Conservation (phyloP, 2,113 vertebrate species). For the Phoxinus phoxinus region DNA sequence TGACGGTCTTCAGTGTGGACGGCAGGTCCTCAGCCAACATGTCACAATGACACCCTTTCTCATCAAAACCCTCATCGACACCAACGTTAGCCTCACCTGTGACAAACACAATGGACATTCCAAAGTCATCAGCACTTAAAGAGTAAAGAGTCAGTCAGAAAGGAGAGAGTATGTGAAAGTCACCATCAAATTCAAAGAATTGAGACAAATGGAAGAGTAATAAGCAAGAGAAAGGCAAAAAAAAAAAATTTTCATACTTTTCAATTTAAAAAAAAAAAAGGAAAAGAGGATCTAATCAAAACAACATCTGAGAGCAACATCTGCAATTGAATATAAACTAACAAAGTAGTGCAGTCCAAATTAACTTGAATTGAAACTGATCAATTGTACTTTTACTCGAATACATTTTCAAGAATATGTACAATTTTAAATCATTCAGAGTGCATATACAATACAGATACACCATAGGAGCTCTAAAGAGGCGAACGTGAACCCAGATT, state of each 20-base stretch:
- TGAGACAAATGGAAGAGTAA: not conserved
- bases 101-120: constrained; percentile 8
- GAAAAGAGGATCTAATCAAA: not conserved
- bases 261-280: not conserved
- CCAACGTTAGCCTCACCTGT: constrained; percentile 87
- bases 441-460: not conserved
- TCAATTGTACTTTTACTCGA: not conserved
- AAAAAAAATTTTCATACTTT: not conserved
- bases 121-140: not conserved
- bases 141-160: not conserved
- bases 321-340: not conserved
- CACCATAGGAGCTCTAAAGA: not conserved
- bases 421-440: not conserved
- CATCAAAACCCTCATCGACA: constrained; percentile 88
- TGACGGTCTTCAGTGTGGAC: constrained; percentile 91
- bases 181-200: not conserved
- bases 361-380: not conserved
- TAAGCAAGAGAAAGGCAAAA: not conserved
- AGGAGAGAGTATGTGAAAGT: not conserved
- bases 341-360: not conserved
- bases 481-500: not conserved
- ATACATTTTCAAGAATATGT: not conserved
- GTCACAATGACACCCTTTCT: constrained; percentile 94
- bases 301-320: not conserved
- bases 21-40: constrained; percentile 94